Evolutionary conservation across 2,797 vertebrate species (phyloP).

Genomic region (Anableps anableps): DNA sequence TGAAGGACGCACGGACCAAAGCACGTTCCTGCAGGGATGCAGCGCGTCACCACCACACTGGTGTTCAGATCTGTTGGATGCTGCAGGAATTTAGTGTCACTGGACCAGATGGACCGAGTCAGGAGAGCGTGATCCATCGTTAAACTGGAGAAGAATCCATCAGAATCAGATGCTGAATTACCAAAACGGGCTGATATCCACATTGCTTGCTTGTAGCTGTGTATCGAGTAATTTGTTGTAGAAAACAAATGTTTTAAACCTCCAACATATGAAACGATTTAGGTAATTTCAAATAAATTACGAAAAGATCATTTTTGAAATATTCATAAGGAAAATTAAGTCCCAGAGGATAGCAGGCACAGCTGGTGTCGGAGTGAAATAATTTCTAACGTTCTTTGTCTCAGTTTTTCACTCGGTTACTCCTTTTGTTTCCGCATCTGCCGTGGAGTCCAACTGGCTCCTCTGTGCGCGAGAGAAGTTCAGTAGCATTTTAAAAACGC

Average conservation of each 20-base stretch:
- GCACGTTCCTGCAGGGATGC: constrained; percentile 84
- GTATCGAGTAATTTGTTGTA: not conserved
- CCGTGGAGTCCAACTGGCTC: constrained; percentile 62
- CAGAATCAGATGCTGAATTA: not conserved
- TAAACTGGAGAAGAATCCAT: constrained; percentile 53
- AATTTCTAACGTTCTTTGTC: constrained; percentile 77
- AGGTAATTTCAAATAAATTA: not conserved
- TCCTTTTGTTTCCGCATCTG: constrained; percentile 84
- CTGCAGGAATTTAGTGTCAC: constrained; percentile 85
- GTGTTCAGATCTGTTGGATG: constrained; percentile 84
- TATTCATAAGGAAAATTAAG: not conserved
- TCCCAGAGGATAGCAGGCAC: constrained; percentile 23
- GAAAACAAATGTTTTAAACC: not conserved
- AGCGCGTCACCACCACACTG: constrained; percentile 87
- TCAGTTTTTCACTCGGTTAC: constrained; percentile 76
- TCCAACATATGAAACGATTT: not conserved
- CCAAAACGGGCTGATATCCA: not conserved
- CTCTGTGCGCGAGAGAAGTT: constrained; percentile 51
- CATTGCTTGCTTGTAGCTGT: not conserved
- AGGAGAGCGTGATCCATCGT: constrained; percentile 84
- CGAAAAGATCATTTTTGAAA: not conserved
- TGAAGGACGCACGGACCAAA: constrained; percentile 89
- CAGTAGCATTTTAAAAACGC: constrained; percentile 1
- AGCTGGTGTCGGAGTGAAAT: constrained; percentile 45
- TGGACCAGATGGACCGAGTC: constrained; percentile 84